Percentiles rank a stretch among this genome's conserved stretches.
phyloP scores from a whole-genome alignment of 2,113 vertebrate genomes.

The Neomonachus schauinslandi region DNA sequence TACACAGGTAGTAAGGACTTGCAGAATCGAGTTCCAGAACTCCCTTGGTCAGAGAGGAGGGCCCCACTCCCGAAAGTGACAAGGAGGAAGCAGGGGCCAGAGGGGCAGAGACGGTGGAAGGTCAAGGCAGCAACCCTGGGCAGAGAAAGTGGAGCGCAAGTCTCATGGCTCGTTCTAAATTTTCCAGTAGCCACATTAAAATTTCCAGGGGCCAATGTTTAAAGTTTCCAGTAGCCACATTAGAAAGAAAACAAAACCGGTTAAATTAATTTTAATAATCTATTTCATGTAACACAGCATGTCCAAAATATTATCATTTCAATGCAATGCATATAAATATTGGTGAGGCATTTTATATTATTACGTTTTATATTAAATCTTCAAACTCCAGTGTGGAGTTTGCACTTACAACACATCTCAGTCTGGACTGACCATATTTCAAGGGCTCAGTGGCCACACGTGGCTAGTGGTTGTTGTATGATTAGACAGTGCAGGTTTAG shows the following conservation, averaged over 20 bases:
- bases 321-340: background rate
- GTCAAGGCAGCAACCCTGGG: background rate
- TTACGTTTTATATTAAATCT: background rate
- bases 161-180: background rate
- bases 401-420: fast-evolving
- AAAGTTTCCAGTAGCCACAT: background rate
- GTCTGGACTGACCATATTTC: fast-evolving
- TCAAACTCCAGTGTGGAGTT: background rate
- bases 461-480: background rate
- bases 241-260: background rate
- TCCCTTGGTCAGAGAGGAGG: background rate
- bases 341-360: background rate
- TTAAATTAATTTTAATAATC: background rate
- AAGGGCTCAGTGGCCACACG: fast-evolving
- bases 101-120: background rate
- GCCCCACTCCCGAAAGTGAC: background rate
- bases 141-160: fast-evolving
- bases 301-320: background rate
- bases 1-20: fast-evolving
- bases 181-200: background rate
- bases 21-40: fast-evolving
- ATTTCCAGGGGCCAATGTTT: background rate
- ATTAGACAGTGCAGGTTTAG: fast-evolving
- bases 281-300: background rate
- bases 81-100: background rate